Base-by-base conservation (phyloP, 2,888 invertebrate species). In the Amaurobius ferox region DNA sequence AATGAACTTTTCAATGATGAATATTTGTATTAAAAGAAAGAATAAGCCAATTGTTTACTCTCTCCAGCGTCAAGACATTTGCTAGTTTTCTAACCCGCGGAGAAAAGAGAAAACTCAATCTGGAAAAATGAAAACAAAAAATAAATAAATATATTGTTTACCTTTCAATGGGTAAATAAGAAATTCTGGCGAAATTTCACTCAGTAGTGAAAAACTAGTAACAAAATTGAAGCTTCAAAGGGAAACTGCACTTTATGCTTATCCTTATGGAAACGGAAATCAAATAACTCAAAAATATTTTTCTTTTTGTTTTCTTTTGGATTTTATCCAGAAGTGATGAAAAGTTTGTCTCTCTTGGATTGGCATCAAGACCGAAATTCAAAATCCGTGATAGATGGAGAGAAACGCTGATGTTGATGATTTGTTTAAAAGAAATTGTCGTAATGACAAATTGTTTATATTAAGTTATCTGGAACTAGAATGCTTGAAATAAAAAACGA, bases 311-410 rank as follows among this genome's bases (percentile, higher is more conserved):
- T 35, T 35, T 35, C 9, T 55, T 1, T 55, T 55, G 55, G 55
- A 55, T 55, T 55, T 55, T 23, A 55, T 55, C 55, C 55, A 55
- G 55, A 55, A 55, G 55, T 55, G 55, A 55, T 23, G 23, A 23
- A 55, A n/a, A 23, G 1, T 55, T 55, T 55, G 55, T 55, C 19
- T 55, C 16, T 55, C 23, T 55, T 55, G 23, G 55, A 55, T 55
- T 55, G 19, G 55, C 55, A 55, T 55, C 55, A 44, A 16, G 16
- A 55, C 19, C 23, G 23, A 55, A n/a, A 55, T 44, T 44, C 13
- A 16, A 16, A 44, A 44, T 9, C 11, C 35, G 35, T 35, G 9
- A 35, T 35, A 35, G 35, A 35, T 35, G 35, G 9, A 35, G 9
- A 35, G 35, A 9, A 35, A 35, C 35, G 35, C 6, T 7, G 9